Evolutionary conservation across 2,888 invertebrate species (phyloP).

Genomic region (Mamestra brassicae): DNA sequence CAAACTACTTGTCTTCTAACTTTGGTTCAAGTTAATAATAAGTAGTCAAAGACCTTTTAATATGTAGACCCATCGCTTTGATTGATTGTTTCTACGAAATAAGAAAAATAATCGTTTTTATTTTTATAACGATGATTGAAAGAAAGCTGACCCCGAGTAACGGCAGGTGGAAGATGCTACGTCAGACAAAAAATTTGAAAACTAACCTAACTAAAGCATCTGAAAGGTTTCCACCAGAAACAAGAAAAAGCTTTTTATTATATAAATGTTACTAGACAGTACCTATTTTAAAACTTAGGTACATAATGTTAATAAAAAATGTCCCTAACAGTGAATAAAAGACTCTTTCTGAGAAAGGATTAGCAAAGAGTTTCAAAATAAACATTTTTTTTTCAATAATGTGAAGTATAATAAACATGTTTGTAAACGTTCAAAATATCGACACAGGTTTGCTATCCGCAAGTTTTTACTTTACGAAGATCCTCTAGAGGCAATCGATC

Average conservation of each 20-base stretch:
- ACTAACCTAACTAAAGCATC: no score
- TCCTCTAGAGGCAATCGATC: slow-evolving; percentile 85
- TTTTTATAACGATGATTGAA: slow-evolving; percentile 23
- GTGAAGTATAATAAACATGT: slow-evolving; percentile 62
- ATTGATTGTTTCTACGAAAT: slow-evolving; percentile 43
- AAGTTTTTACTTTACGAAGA: slow-evolving; percentile 74
- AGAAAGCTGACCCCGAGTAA: slow-evolving; percentile 26
- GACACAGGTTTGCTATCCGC: slow-evolving; percentile 78
- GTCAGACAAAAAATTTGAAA: background rate
- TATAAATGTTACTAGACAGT: background rate
- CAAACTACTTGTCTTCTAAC: slow-evolving; percentile 24
- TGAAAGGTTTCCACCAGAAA: background rate
- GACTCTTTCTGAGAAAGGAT: slow-evolving; percentile 17
- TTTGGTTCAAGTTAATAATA: slow-evolving; percentile 12
- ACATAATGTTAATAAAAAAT: background rate
- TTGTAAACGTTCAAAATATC: slow-evolving; percentile 65
- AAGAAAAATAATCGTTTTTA: slow-evolving; percentile 19
- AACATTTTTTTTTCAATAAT: slow-evolving; percentile 21
- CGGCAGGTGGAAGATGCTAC: background rate
- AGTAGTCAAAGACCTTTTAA: slow-evolving; percentile 15
- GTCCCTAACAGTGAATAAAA: background rate
- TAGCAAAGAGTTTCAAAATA: slow-evolving; percentile 7
- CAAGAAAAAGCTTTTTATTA: background rate
- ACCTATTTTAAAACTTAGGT: background rate
- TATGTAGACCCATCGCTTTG: slow-evolving; percentile 32